Base-by-base conservation (phyloP, 2,888 invertebrate genomes). In the Perizoma flavofasciatum region DNA sequence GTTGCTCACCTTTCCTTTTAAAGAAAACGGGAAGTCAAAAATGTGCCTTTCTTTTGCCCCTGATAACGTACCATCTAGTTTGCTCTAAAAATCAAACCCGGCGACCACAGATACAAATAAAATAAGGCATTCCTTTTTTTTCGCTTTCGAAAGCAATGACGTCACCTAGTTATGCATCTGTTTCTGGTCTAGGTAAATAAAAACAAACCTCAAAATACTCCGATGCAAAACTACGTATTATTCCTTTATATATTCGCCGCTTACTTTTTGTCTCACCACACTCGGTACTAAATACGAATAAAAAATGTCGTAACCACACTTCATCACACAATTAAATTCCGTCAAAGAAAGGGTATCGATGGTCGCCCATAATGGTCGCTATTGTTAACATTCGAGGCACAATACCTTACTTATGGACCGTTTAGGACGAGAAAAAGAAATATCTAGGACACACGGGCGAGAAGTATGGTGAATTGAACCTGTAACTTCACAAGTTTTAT, bases 311-410 rank as follows among this genome's bases (percentile, higher is more conserved):
- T 88, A 88, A 89, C 89, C 89, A 83, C 89, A 90, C 85, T 89
- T 89, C 91, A 90, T 91, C 90, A 88, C 86, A 90, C 91, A 89
- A 91, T 91, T 91, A 92, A 91, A 90, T 79, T 81, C 86, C 79
- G 74, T 76, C 83, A 86, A 88, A 89, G 89, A 91, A 92, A 90
- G 85, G 86, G 88, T 90, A 90, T 91, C 90, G 88, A 86, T 87
- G 87, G 83, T 80, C 79, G 80, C 71, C 85, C 88, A 91, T 92
- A 87, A 91, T 89, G 82, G 77, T 57, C 69, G 77, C 91, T 88
- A 91, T 92, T 92, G 91, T 92, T 90, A 86, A 81, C 84, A 83
- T 86, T 85, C 83, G 79, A 71, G 79, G 76, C 87, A 92, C 91
- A 91, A 91, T 89, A 79, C 89, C 80, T 85, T 86, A 88, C 90